Evolutionary conservation across 2,888 invertebrate species (phyloP).

Genomic region (Metalampra italica): DNA sequence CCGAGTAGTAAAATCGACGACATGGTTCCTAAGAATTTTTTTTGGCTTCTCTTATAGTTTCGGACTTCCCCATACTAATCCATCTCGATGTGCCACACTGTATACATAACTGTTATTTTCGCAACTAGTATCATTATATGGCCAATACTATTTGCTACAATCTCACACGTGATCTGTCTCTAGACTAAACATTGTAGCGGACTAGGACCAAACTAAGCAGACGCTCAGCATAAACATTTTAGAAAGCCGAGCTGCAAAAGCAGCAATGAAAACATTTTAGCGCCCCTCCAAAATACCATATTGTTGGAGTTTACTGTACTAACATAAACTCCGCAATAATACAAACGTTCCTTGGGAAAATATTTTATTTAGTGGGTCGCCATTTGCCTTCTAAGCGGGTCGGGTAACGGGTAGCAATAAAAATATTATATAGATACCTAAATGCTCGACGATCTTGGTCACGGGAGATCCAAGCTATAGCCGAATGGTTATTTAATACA

Average conservation of each 20-base stretch:
- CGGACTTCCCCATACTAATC: no score
- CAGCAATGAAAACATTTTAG: constrained; percentile 37
- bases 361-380: constrained; percentile 70
- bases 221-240: constrained; percentile 1
- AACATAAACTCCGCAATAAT: constrained; percentile 35
- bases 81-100: no score
- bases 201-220: background rate
- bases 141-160: no score
- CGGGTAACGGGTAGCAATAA: constrained; percentile 48
- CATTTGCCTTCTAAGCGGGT: constrained; percentile 49
- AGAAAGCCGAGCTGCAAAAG: constrained; percentile 17
- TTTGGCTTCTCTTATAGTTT: no score
- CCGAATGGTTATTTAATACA: background rate
- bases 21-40: no score
- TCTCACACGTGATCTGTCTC: no score
- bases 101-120: no score
- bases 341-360: constrained; percentile 49
- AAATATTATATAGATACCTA: constrained; percentile 60
- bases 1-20: no score
- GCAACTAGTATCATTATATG: no score
- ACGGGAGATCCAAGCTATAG: constrained; percentile 1
- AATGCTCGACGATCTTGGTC: constrained; percentile 34
- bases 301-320: constrained; percentile 13
- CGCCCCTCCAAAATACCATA: constrained; percentile 30
- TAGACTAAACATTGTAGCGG: background rate